A percentile compares a stretch with the other conserved stretches of the same genome.
These are phyloP conservation scores for Cremastinae sp. DNA, from an alignment of 2,888 invertebrate species.

Conservation along the genomic window DNA sequence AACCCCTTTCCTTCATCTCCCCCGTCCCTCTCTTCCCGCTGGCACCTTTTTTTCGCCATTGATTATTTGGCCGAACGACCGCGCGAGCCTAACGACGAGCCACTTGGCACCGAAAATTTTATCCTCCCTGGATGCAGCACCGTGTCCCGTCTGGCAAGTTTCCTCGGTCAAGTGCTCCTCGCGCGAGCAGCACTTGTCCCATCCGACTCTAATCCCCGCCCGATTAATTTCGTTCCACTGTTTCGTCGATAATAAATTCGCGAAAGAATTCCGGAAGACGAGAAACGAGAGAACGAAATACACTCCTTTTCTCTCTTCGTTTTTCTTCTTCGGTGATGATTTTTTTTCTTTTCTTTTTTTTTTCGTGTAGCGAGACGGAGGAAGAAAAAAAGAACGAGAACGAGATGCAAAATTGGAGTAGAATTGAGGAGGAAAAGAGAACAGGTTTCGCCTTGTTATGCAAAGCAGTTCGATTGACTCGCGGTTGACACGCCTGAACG, in stretches of 20 bases:
- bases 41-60: constrained; percentile 63
- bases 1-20: constrained; percentile 61
- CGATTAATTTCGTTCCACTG: too few relatives aligned
- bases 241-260: background rate
- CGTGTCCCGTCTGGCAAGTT: background rate
- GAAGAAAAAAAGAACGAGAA: background rate
- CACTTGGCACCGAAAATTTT: constrained; percentile 26
- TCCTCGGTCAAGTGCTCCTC: too few relatives aligned
- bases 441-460: constrained; percentile 37
- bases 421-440: background rate
- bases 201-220: too few relatives aligned
- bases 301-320: background rate
- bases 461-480: constrained; percentile 54
- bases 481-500: constrained; percentile 44
- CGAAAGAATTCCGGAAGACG: too few relatives aligned
- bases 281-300: background rate
- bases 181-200: too few relatives aligned
- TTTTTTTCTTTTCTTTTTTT: background rate
- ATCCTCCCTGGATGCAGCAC: constrained; percentile 4
- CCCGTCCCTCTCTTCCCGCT: constrained; percentile 57
- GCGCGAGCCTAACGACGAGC: constrained; percentile 46
- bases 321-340: too few relatives aligned
- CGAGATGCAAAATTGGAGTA: background rate
- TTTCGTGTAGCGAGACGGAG: background rate
- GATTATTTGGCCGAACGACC: constrained; percentile 71